Conservation (phyloP, 2,797 vertebrate genomes). For the Arnoldichthys spilopterus region DNA sequence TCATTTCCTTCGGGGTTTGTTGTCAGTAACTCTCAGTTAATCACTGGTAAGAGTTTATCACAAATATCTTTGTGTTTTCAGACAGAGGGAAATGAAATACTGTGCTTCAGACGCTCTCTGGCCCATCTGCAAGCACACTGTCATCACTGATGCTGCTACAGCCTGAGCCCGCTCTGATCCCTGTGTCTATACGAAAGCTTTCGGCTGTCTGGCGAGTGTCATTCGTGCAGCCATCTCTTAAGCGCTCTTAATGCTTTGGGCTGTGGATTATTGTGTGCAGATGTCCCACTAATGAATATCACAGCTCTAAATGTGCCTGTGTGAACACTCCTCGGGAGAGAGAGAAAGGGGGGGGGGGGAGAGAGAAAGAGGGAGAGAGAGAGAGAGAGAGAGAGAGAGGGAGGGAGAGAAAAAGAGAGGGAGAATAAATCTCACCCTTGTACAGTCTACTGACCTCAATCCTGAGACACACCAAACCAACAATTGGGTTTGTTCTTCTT, state of each 20-base stretch:
- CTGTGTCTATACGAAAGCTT: constrained; percentile 47
- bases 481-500: neutral
- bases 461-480: neutral
- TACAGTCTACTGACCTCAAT: neutral
- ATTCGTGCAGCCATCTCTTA: constrained; percentile 54
- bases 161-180: constrained; percentile 50
- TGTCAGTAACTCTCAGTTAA: constrained; percentile 42
- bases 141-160: constrained; percentile 44
- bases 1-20: constrained; percentile 31
- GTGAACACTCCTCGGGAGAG: neutral
- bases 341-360: neutral
- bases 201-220: constrained; percentile 46
- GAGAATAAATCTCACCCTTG: neutral
- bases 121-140: constrained; percentile 51
- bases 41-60: constrained; percentile 43
- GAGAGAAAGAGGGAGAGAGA: neutral
- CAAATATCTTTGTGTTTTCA: constrained; percentile 55
- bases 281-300: constrained; percentile 42
- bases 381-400: neutral
- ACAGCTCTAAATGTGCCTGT: constrained; percentile 6
- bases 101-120: constrained; percentile 41
- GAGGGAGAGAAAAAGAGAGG: neutral
- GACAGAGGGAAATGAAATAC: constrained; percentile 54
- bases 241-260: constrained; percentile 31
- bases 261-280: constrained; percentile 59